Evolutionary conservation across 2,797 vertebrate genomes (phyloP).

Genomic region (Australoheros facetus): DNA sequence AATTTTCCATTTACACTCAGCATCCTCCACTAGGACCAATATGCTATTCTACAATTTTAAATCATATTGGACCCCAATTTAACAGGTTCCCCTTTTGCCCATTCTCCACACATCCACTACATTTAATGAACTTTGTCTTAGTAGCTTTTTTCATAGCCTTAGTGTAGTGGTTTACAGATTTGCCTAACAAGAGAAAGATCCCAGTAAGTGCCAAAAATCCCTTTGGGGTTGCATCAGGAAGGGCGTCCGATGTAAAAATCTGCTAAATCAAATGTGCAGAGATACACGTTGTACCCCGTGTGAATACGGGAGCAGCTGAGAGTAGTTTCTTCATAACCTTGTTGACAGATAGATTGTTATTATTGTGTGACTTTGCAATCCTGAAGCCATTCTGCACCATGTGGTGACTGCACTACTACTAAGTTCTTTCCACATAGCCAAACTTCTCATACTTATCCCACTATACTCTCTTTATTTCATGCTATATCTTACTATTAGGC

Average conservation of each 20-base stretch:
- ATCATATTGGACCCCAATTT: neutral
- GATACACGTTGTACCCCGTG: neutral
- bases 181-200: too few species aligned
- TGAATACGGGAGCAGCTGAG: neutral
- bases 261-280: neutral
- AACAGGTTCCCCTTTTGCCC: neutral
- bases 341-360: neutral
- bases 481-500: neutral
- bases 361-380: neutral
- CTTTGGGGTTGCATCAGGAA: too few species aligned
- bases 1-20: neutral
- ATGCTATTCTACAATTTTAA: neutral
- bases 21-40: neutral
- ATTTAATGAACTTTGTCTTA: too few species aligned
- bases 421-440: neutral
- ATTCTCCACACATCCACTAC: too few species aligned
- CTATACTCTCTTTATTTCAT: neutral
- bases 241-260: too few species aligned
- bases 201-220: too few species aligned
- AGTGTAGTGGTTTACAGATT: too few species aligned
- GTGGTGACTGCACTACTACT: neutral
- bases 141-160: too few species aligned
- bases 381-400: constrained; percentile 1
- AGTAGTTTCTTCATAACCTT: neutral
- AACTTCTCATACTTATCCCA: too few species aligned